These are phyloP conservation scores for Donacobius atricapilla DNA, from an alignment of 2,113 vertebrate genomes.

Conservation along the genomic window DNA sequence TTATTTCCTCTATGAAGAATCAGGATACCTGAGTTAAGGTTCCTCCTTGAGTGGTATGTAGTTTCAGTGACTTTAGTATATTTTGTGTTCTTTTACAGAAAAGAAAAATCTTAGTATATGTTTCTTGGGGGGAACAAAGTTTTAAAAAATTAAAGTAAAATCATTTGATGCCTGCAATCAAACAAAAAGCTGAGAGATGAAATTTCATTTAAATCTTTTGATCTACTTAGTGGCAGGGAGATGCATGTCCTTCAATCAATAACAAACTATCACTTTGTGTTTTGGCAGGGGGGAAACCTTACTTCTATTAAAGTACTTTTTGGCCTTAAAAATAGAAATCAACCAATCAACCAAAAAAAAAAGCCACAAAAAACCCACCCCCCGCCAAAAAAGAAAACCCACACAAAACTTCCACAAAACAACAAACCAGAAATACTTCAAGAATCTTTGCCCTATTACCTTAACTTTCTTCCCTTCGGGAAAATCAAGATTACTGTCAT, in stretches of 20 bases:
- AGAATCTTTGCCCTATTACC: background rate
- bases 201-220: background rate
- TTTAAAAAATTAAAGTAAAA: background rate
- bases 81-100: background rate
- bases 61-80: background rate
- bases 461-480: background rate
- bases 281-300: accelerated
- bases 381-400: background rate
- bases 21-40: background rate
- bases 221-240: background rate
- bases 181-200: background rate
- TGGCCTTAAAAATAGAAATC: background rate
- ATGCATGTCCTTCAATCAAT: background rate
- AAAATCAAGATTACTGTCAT: background rate
- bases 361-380: no score
- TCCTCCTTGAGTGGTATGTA: background rate
- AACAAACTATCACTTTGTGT: accelerated
- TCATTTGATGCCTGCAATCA: background rate
- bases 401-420: background rate
- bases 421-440: background rate
- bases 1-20: background rate
- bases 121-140: accelerated
- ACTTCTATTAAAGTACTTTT: background rate
- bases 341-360: background rate
- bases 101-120: accelerated